Percentiles rank a stretch among this genome's conserved stretches.
These are phyloP conservation scores for Ornithoptera alexandrae DNA, from an alignment of 2,888 invertebrate genomes.

Conservation along the genomic window DNA sequence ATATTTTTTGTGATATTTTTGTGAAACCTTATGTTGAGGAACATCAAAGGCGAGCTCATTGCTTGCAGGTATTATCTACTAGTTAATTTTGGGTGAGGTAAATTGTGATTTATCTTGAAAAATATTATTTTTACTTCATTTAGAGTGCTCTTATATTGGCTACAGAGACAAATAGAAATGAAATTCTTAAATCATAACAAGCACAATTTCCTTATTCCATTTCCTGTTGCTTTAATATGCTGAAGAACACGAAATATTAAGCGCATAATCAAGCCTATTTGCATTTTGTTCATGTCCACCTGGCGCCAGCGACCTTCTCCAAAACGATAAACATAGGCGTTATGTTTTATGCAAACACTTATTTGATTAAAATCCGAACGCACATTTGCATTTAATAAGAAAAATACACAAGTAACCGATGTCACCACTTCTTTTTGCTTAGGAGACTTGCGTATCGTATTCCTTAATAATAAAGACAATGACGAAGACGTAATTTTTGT, in stretches of 20 bases:
- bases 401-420: conserved; percentile 15
- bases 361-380: conserved; percentile 25
- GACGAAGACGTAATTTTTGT: too few relatives aligned
- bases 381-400: conserved; percentile 27
- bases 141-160: too few relatives aligned
- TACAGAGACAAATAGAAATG: neutral
- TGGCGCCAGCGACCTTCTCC: conserved; percentile 17
- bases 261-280: conserved; percentile 24
- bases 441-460: too few relatives aligned
- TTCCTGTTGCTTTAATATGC: conserved; percentile 14
- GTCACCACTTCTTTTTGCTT: neutral
- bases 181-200: neutral
- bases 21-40: too few relatives aligned
- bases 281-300: conserved; percentile 25
- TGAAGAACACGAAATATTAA: conserved; percentile 26
- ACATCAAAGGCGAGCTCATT: too few relatives aligned
- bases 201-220: neutral
- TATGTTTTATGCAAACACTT: conserved; percentile 27
- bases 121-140: too few relatives aligned
- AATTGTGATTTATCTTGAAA: too few relatives aligned
- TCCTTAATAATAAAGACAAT: too few relatives aligned
- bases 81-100: too few relatives aligned
- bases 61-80: too few relatives aligned
- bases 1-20: too few relatives aligned
- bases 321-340: conserved; percentile 23